Conservation (phyloP, 2,113 vertebrate genomes). For the Notarius quadriscutis region DNA sequence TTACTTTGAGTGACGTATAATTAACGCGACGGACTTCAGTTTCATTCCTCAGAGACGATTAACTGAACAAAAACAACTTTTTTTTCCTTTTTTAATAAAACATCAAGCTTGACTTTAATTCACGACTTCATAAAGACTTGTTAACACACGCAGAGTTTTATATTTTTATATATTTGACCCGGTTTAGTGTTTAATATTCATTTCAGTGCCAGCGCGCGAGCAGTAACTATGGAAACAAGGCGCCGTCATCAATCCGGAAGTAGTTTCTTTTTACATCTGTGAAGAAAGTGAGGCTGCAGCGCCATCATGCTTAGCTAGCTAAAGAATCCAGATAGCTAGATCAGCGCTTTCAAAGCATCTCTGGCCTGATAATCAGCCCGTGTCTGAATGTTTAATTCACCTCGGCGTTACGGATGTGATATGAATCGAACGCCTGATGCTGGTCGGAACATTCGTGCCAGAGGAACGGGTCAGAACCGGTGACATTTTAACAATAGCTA, state of each 20-base stretch:
- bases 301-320: constrained; percentile 19
- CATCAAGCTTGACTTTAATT: not conserved
- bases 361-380: not conserved
- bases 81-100: not conserved
- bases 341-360: not conserved
- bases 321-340: constrained; percentile 26
- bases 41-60: not conserved
- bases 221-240: constrained; percentile 21
- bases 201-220: not conserved
- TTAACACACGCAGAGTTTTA: not conserved
- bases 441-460: not conserved
- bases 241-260: constrained; percentile 9
- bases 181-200: not conserved
- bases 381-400: not conserved
- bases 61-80: not conserved
- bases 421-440: not conserved
- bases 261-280: not conserved
- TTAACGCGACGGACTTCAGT: not conserved
- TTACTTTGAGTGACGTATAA: not conserved
- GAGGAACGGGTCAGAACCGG: not conserved
- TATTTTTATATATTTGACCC: too few species aligned
- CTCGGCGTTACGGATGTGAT: not conserved
- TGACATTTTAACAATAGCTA: constrained; percentile 20
- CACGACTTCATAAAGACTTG: not conserved
- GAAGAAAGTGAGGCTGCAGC: constrained; percentile 5